A percentile compares a stretch with the other conserved stretches of the same genome.
Conservation (phyloP, 2,113 vertebrate genomes). For the Capricornis sumatraensis region DNA sequence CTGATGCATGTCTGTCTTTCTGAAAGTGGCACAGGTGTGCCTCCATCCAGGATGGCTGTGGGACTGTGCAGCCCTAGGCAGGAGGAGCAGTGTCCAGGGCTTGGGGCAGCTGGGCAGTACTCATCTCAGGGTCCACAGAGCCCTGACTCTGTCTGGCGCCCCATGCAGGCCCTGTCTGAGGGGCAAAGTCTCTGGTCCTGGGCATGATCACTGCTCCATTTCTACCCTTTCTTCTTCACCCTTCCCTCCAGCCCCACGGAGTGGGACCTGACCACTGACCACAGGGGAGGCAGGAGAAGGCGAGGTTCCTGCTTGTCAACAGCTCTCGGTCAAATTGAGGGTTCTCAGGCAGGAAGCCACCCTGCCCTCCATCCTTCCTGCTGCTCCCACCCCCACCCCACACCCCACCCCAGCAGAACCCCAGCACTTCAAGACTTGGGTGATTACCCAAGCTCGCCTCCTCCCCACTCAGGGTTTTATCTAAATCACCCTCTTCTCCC, state of each 20-base stretch:
- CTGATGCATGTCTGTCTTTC: neutral
- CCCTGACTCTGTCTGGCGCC: neutral
- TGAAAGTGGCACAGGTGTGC: neutral
- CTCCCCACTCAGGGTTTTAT: neutral
- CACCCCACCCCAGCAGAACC: neutral
- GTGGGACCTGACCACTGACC: neutral
- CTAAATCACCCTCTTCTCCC: neutral
- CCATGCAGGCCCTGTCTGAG: neutral
- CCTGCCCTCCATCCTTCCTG: neutral
- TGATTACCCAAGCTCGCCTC: too few species aligned
- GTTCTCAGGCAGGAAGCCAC: neutral
- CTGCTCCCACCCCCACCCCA: neutral
- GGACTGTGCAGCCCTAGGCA: neutral
- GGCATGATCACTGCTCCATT: neutral
- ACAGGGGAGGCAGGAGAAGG: neutral
- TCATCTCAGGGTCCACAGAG: neutral
- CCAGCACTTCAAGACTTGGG: neutral
- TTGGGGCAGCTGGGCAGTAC: neutral
- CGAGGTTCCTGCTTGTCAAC: accelerated
- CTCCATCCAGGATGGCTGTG: neutral
- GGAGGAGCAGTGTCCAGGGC: neutral
- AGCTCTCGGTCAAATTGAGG: neutral
- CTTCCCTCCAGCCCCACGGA: neutral
- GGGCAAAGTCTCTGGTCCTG: neutral
- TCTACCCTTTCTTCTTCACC: neutral